Percentiles rank a stretch among this genome's conserved stretches.
phyloP scores from a whole-genome alignment of 2,113 vertebrate genomes.

The Telmatochromis sp. region DNA sequence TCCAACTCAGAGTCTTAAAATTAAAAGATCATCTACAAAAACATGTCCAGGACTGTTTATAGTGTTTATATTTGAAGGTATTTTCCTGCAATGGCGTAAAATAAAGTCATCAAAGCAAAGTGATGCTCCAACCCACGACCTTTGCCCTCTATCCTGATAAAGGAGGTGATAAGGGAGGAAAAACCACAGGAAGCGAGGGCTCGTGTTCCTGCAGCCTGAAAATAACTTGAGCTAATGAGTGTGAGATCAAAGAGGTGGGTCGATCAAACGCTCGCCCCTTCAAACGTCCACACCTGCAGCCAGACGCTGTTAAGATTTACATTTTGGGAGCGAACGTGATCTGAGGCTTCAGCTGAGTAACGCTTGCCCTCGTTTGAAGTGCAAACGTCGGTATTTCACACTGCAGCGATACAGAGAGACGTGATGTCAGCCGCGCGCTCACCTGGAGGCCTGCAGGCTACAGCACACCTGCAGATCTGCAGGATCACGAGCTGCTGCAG shows the following conservation, averaged over 20 bases:
- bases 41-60: not conserved
- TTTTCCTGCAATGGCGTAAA: not conserved
- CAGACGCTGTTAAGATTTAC: not conserved
- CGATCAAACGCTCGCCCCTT: not conserved
- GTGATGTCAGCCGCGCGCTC: not conserved
- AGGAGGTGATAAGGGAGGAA: not conserved
- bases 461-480: not conserved
- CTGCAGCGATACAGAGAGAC: not conserved
- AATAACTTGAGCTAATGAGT: not conserved
- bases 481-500: not conserved
- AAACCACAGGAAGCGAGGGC: not conserved
- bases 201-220: not conserved
- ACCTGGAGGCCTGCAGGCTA: not conserved
- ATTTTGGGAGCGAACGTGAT: not conserved
- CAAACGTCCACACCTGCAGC: not conserved
- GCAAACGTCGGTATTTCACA: not conserved
- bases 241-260: not conserved
- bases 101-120: not conserved
- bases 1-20: not conserved
- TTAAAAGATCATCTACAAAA: not conserved
- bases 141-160: not conserved
- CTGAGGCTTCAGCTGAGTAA: not conserved
- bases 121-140: not conserved
- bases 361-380: not conserved
- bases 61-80: not conserved